phyloP scores from a whole-genome alignment of 1,140 invertebrate species.

The Sycophaga agraensis region DNA sequence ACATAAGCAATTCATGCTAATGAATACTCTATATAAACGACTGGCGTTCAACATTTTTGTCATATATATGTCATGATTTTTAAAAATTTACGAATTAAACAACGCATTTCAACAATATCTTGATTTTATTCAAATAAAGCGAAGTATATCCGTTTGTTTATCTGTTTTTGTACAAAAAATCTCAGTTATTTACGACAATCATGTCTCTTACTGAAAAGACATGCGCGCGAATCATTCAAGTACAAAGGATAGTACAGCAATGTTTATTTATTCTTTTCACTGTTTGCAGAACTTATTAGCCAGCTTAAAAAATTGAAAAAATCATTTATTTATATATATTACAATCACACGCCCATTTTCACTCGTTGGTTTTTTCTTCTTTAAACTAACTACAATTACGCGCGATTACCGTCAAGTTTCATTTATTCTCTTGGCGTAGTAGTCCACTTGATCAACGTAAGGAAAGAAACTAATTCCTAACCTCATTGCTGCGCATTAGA shows the following conservation, averaged over 20 bases:
- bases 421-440: constrained; percentile 16
- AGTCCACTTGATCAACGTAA: constrained; percentile 23
- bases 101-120: constrained; percentile 19
- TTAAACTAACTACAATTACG: constrained; percentile 31
- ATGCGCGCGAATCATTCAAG: constrained; percentile 1
- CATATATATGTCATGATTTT: constrained; percentile 19
- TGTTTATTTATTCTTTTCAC: constrained; percentile 23
- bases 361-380: constrained; percentile 3
- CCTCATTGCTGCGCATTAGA: constrained; percentile 51
- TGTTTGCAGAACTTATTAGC: constrained; percentile 25
- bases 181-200: constrained; percentile 16
- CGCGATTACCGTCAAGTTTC: constrained; percentile 26
- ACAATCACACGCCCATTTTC: constrained; percentile 26
- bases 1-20: constrained; percentile 27
- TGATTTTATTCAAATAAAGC: constrained; percentile 16
- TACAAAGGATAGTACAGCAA: constrained; percentile 28
- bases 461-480: constrained; percentile 50
- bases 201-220: constrained; percentile 10
- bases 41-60: constrained; percentile 28
- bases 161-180: constrained; percentile 29
- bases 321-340: constrained; percentile 26
- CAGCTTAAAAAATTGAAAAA: constrained; percentile 33
- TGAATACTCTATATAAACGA: constrained; percentile 25
- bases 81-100: constrained; percentile 20
- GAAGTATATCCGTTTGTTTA: constrained; percentile 7